These are phyloP conservation scores for Hirundo rustica DNA, from an alignment of 2,797 vertebrate species.

Conservation along the genomic window DNA sequence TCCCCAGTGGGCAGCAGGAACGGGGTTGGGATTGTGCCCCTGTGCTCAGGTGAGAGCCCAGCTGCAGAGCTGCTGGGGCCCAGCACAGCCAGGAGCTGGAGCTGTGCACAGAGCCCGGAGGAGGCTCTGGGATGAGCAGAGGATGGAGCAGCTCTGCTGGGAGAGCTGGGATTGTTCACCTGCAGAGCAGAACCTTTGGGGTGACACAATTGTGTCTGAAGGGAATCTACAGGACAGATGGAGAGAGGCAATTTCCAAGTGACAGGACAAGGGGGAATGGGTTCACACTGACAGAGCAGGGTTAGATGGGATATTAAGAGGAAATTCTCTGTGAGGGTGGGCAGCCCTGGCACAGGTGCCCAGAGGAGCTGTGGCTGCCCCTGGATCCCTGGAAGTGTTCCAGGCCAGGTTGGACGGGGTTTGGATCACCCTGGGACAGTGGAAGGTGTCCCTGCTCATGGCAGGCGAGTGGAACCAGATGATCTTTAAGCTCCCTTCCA, in stretches of 20 bases:
- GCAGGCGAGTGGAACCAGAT: not conserved
- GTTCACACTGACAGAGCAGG: rapidly evolving
- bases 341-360: not conserved
- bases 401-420: rapidly evolving
- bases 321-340: not conserved
- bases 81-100: not conserved
- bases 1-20: not conserved
- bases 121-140: not conserved
- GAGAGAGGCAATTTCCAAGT: not conserved
- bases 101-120: not conserved
- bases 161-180: not conserved
- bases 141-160: not conserved
- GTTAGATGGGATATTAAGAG: not conserved
- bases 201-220: rapidly evolving
- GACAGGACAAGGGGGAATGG: not conserved
- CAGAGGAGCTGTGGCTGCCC: not conserved
- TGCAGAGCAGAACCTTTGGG: not conserved
- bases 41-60: not conserved
- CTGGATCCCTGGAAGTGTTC: rapidly evolving
- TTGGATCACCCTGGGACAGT: rapidly evolving
- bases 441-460: not conserved
- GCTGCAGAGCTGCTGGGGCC: not conserved
- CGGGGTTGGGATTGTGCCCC: not conserved
- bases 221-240: not conserved
- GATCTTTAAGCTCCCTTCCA: not conserved